Conservation (phyloP, 2,797 vertebrate species). For the Cynodonichthys magdalenae region DNA sequence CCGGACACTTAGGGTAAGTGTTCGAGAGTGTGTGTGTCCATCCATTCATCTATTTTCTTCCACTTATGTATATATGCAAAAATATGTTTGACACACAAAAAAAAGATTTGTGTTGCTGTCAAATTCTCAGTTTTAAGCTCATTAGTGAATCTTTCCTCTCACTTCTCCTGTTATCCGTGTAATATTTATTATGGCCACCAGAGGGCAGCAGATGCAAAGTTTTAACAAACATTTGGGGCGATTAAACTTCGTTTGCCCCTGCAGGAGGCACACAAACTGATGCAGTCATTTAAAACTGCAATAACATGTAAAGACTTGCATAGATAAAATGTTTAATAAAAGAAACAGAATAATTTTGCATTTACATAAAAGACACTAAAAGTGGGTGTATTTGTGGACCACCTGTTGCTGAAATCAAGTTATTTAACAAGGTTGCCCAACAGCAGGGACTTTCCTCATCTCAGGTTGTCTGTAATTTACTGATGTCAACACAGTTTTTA, state of each 20-base stretch:
- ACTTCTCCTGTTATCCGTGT: not conserved
- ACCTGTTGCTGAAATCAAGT: constrained; percentile 42
- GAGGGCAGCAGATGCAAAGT: constrained; percentile 50
- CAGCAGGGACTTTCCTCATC: constrained; percentile 68
- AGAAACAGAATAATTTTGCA: not conserved
- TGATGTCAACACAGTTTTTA: constrained; percentile 19
- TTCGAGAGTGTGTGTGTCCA: no score
- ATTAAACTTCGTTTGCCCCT: no score
- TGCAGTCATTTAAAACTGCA: not conserved
- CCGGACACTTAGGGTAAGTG: no score
- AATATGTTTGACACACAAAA: not conserved
- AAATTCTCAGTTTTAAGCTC: not conserved
- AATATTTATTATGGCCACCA: constrained; percentile 33
- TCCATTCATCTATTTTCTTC: no score
- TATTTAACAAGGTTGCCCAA: constrained; percentile 41
- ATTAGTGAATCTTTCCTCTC: not conserved
- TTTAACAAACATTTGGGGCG: not conserved
- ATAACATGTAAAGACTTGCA: not conserved
- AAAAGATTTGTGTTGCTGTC: not conserved
- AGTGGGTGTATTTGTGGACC: constrained; percentile 7
- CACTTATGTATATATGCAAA: no score
- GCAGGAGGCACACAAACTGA: not conserved
- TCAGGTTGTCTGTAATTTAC: constrained; percentile 48
- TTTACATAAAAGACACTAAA: not conserved
- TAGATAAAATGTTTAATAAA: no score